Conservation (phyloP, 2,113 vertebrate species). For the Monarcha castaneiventris region DNA sequence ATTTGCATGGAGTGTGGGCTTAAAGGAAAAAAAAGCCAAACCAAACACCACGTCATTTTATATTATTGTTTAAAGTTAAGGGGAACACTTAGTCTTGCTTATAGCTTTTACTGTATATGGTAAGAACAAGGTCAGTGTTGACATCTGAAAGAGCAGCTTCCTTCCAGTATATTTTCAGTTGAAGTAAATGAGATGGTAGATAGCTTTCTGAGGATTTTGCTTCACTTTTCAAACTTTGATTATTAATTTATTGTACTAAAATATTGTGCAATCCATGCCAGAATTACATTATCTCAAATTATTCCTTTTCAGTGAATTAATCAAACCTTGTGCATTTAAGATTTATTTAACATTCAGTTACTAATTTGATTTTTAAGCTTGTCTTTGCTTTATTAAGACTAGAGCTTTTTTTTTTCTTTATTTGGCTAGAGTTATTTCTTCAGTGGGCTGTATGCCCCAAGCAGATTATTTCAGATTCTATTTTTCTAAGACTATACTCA, state of each 20-base stretch:
- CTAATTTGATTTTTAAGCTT: neutral
- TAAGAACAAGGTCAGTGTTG: conserved; percentile 36
- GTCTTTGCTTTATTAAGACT: neutral
- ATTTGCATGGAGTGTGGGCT: neutral
- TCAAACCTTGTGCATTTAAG: neutral
- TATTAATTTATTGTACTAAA: neutral
- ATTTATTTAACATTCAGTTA: neutral
- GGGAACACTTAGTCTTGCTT: neutral
- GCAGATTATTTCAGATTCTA: neutral
- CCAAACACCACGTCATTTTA: neutral
- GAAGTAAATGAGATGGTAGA: conserved; percentile 27
- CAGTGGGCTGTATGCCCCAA: neutral
- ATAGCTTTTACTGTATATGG: conserved; percentile 64
- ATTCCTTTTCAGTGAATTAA: neutral
- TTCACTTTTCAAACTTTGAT: neutral
- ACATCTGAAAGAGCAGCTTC: conserved; percentile 1
- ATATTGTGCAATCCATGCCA: neutral
- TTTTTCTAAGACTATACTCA: neutral
- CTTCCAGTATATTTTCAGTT: conserved; percentile 14
- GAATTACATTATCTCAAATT: neutral
- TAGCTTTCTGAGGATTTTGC: conserved; percentile 33
- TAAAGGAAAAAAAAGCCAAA: neutral
- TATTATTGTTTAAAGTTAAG: conserved; percentile 37
- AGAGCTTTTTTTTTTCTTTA: neutral
- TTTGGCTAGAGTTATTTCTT: neutral